phyloP scores from a whole-genome alignment of 2,797 vertebrate genomes.

The Tadarida brasiliensis region DNA sequence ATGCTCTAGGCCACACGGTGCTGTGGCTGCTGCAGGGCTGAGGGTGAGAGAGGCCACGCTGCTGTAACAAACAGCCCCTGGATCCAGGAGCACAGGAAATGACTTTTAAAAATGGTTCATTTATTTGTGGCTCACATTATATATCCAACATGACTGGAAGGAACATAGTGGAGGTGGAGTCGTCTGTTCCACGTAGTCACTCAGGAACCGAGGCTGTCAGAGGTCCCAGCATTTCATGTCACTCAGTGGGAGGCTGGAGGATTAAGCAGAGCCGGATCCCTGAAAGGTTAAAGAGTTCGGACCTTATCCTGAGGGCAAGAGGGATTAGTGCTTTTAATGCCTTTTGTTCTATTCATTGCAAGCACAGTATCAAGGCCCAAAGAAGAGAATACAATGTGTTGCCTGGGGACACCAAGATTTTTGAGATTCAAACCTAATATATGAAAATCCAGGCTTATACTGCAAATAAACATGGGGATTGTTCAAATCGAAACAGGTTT shows the following conservation, averaged over 20 bases:
- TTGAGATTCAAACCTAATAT: slow-evolving; percentile 48
- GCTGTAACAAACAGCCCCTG: background rate
- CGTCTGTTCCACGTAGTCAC: background rate
- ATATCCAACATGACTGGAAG: background rate
- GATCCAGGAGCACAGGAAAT: background rate
- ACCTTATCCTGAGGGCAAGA: slow-evolving; percentile 12
- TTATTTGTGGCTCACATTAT: background rate
- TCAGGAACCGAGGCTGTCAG: background rate
- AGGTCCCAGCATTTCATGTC: background rate
- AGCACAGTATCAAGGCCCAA: background rate
- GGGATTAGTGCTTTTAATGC: slow-evolving; percentile 59
- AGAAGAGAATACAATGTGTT: background rate
- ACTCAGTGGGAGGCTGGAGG: background rate
- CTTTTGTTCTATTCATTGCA: slow-evolving; percentile 40
- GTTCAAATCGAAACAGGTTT: background rate
- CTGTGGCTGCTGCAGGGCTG: background rate
- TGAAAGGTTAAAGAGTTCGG: slow-evolving; percentile 52
- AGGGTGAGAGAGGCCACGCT: background rate
- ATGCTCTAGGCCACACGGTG: background rate
- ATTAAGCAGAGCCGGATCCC: slow-evolving; percentile 42
- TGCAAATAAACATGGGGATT: slow-evolving; percentile 44
- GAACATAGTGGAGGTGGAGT: too few relatives aligned
- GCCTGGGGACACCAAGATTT: slow-evolving; percentile 34
- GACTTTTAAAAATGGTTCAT: background rate
- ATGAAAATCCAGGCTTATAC: slow-evolving; percentile 63